phyloP scores from a whole-genome alignment of 2,113 vertebrate genomes.

The Ondatra zibethicus region DNA sequence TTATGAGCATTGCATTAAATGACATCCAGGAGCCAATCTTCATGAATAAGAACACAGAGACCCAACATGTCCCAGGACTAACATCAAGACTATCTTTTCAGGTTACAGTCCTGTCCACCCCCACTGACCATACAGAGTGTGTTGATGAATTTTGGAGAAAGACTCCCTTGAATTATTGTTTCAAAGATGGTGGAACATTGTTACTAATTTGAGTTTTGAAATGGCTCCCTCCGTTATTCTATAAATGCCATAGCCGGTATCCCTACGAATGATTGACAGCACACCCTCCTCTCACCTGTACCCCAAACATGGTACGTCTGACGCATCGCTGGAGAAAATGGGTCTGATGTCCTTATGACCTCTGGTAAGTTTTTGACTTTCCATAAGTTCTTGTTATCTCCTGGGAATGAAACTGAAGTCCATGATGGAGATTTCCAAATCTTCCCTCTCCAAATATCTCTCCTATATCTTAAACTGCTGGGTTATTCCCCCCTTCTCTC shows the following conservation, averaged over 20 bases:
- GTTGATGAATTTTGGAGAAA: background rate
- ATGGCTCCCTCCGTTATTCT: background rate
- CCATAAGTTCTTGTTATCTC: background rate
- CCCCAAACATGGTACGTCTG: background rate
- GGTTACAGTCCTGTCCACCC: no score
- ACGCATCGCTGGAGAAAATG: background rate
- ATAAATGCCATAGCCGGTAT: background rate
- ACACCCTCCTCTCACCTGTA: background rate
- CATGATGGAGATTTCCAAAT: background rate
- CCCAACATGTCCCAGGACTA: background rate
- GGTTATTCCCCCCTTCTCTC: background rate
- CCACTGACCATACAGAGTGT: background rate
- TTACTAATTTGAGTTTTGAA: conserved; percentile 32
- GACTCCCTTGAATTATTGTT: conserved; percentile 18
- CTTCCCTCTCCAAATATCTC: background rate
- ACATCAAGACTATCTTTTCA: background rate
- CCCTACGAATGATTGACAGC: background rate
- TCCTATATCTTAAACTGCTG: background rate
- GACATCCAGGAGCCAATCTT: conserved; percentile 15
- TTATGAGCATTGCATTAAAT: conserved; percentile 32
- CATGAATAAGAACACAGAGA: background rate
- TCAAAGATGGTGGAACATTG: background rate
- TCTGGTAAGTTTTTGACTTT: background rate
- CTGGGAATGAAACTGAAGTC: background rate
- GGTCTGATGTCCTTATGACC: background rate